These are phyloP conservation scores for Amblyornis subalaris DNA, from an alignment of 2,113 vertebrate genomes.

Conservation along the genomic window DNA sequence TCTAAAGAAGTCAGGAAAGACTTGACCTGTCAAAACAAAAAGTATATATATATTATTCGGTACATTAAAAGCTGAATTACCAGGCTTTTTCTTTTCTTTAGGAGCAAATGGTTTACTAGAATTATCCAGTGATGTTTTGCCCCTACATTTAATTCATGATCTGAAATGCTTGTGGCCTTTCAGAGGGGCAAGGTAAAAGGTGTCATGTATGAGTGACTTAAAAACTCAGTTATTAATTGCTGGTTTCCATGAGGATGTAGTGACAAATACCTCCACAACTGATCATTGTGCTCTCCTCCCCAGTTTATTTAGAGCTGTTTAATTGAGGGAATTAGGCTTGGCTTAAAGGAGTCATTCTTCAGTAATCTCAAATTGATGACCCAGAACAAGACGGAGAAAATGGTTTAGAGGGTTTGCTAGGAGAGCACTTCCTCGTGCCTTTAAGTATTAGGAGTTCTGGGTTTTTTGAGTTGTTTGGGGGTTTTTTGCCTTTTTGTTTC, in stretches of 20 bases:
- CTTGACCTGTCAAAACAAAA: constrained; percentile 35
- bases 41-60: fast-evolving
- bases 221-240: neutral
- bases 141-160: neutral
- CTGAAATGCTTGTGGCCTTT: neutral
- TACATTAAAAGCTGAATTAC: neutral
- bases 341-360: neutral
- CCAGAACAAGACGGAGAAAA: neutral
- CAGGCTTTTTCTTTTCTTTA: neutral
- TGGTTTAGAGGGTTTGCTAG: neutral
- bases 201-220: fast-evolving
- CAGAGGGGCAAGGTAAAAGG: neutral
- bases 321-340: neutral
- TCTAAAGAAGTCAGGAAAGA: constrained; percentile 32
- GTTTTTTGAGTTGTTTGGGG: no score
- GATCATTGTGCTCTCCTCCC: neutral
- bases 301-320: neutral
- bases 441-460: no score
- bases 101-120: neutral
- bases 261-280: neutral
- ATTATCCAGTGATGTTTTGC: neutral
- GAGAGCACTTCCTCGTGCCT: neutral
- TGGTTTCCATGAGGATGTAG: neutral
- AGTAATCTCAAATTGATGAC: neutral
- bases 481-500: no score